Evolutionary conservation across 1,140 invertebrate species (phyloP).

Genomic region (Lepidurus couesii): DNA sequence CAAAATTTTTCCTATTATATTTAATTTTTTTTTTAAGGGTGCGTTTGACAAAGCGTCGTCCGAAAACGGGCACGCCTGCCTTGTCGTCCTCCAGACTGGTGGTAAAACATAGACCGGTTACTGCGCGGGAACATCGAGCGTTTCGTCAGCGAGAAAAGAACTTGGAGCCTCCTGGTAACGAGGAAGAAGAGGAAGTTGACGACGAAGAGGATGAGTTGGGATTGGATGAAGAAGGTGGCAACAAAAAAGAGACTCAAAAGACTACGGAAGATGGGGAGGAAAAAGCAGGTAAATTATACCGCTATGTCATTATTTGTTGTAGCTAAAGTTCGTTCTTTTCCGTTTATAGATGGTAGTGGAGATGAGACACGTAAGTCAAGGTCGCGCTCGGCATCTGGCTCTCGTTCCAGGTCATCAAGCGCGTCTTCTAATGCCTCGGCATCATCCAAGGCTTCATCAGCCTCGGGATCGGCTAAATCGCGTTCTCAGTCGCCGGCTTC

Average conservation of each 20-base stretch:
- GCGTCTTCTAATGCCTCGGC: constrained; percentile 23
- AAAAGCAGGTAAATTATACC: constrained; percentile 2
- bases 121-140: constrained; percentile 75
- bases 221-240: constrained; percentile 25
- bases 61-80: constrained; percentile 47
- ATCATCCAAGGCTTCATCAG: constrained; percentile 10
- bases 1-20: constrained; percentile 30
- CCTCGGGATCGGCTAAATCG: background rate
- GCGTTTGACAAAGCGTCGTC: constrained; percentile 79
- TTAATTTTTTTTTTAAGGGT: constrained; percentile 54
- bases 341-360: constrained; percentile 27
- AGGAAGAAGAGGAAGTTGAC: constrained; percentile 62
- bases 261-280: constrained; percentile 3
- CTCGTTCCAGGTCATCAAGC: constrained; percentile 32
- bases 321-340: background rate
- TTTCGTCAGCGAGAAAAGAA: constrained; percentile 79
- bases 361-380: constrained; percentile 29
- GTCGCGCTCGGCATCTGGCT: constrained; percentile 38
- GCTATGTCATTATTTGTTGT: background rate
- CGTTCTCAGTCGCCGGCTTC: background rate
- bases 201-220: constrained; percentile 40
- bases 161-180: constrained; percentile 72
- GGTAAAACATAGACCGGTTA: constrained; percentile 84
- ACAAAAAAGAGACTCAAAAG: background rate
- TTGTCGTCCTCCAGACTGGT: constrained; percentile 73